A percentile compares a stretch with the other conserved stretches of the same genome.
Conservation (phyloP, 1,140 invertebrate species). For the Arion vulgaris region DNA sequence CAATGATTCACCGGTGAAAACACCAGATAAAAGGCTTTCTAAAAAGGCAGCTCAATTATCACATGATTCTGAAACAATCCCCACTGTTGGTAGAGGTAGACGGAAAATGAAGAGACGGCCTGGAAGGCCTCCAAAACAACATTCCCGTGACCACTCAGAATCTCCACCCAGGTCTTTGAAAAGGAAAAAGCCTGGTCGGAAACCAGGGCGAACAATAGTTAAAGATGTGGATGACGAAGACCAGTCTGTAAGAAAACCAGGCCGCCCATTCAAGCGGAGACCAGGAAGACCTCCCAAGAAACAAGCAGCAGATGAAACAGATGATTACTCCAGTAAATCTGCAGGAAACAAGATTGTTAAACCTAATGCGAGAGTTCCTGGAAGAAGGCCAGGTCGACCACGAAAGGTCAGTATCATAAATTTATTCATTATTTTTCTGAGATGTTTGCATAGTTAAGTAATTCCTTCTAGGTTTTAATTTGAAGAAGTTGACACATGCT, state of each 20-base stretch:
- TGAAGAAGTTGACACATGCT: too few relatives aligned
- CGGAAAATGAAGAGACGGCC: background rate
- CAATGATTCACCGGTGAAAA: conserved; percentile 35
- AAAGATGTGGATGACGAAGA: conserved; percentile 16
- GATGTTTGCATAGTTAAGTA: too few relatives aligned
- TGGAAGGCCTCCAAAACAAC: conserved; percentile 21
- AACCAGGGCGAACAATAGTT: background rate
- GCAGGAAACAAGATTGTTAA: background rate
- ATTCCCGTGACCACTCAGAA: background rate
- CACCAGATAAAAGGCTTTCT: conserved; percentile 25
- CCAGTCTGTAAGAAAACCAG: conserved; percentile 3
- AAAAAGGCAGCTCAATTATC: background rate
- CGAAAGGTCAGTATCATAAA: conserved; percentile 17
- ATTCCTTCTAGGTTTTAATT: too few relatives aligned
- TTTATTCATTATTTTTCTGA: background rate
- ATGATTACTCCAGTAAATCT: background rate
- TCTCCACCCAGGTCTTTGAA: background rate
- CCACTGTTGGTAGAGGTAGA: background rate
- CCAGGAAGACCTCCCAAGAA: conserved; percentile 32
- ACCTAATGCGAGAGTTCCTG: conserved; percentile 2
- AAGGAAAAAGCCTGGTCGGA: conserved; percentile 18
- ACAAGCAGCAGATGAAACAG: background rate
- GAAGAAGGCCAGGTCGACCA: conserved; percentile 33
- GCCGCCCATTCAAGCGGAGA: conserved; percentile 31
- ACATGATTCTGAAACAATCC: background rate